Evolutionary conservation across 1,140 invertebrate species (phyloP).

Genomic region (Bombyx mandarina): DNA sequence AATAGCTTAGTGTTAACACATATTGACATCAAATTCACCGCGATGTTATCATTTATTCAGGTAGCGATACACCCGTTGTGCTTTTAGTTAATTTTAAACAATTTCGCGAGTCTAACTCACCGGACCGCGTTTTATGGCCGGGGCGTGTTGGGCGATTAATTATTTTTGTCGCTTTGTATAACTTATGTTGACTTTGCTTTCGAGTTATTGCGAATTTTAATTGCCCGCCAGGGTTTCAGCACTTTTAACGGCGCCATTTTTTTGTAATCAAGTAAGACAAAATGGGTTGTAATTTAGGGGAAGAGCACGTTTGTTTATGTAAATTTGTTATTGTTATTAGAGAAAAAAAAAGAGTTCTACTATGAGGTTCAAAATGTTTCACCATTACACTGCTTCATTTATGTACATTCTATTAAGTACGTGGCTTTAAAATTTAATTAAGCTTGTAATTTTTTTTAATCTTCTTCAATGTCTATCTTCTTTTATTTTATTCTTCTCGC

Average conservation of each 20-base stretch:
- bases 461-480: no score
- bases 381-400: no score
- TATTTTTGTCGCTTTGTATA: slow-evolving; percentile 62
- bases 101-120: slow-evolving; percentile 27
- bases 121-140: slow-evolving; percentile 29
- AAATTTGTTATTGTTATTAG: no score
- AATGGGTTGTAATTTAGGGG: no score
- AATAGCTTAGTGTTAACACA: slow-evolving; percentile 72
- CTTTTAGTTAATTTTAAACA: slow-evolving; percentile 45
- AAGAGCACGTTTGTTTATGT: no score
- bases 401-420: no score
- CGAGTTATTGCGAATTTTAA: slow-evolving; percentile 61
- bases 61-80: slow-evolving; percentile 57
- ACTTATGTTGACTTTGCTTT: slow-evolving; percentile 56
- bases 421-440: no score
- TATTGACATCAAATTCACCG: slow-evolving; percentile 71
- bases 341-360: no score
- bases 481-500: no score
- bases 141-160: slow-evolving; percentile 52
- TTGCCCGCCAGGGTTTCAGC: slow-evolving; percentile 30
- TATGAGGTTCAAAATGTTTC: no score
- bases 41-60: slow-evolving; percentile 70
- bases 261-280: no score
- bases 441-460: no score
- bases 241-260: slow-evolving; percentile 23